A percentile compares a stretch with the other conserved stretches of the same genome.
Evolutionary conservation across 2,797 vertebrate genomes (phyloP).

Genomic region (Hemibagrus guttatus): DNA sequence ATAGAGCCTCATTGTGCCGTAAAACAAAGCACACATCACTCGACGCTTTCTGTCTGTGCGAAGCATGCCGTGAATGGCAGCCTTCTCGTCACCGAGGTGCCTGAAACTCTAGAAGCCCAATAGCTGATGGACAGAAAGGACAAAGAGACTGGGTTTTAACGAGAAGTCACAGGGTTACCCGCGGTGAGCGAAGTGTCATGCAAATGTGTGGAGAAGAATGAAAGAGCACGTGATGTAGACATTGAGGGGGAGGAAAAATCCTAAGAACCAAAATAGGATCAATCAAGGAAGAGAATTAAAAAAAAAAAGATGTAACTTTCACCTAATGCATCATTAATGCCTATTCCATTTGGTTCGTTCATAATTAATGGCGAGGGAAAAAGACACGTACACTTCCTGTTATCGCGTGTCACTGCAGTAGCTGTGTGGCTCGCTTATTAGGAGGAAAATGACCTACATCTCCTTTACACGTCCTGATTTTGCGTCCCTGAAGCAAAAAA

Average conservation of each 20-base stretch:
- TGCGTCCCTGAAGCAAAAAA: not conserved
- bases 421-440: not conserved
- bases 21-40: conserved; percentile 69
- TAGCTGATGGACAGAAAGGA: conserved; percentile 45
- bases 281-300: not conserved
- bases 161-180: conserved; percentile 20
- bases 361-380: conserved; percentile 59
- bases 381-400: conserved; percentile 12
- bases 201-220: conserved; percentile 28
- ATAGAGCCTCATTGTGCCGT: conserved; percentile 70
- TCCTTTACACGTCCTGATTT: not conserved
- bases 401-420: not conserved
- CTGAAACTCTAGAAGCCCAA: conserved; percentile 45
- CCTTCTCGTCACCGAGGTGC: conserved; percentile 39
- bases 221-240: not conserved
- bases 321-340: conserved; percentile 61
- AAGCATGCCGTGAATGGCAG: conserved; percentile 28
- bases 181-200: conserved; percentile 37
- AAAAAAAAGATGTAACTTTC: conserved; percentile 10
- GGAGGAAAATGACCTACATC: not conserved
- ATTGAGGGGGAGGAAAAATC: not conserved
- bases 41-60: conserved; percentile 46
- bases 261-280: not conserved
- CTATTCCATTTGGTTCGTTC: conserved; percentile 53
- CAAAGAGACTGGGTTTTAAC: conserved; percentile 42